Base-by-base conservation (phyloP, 2,113 vertebrate species). In the Sterrhoptilus dennistouni region DNA sequence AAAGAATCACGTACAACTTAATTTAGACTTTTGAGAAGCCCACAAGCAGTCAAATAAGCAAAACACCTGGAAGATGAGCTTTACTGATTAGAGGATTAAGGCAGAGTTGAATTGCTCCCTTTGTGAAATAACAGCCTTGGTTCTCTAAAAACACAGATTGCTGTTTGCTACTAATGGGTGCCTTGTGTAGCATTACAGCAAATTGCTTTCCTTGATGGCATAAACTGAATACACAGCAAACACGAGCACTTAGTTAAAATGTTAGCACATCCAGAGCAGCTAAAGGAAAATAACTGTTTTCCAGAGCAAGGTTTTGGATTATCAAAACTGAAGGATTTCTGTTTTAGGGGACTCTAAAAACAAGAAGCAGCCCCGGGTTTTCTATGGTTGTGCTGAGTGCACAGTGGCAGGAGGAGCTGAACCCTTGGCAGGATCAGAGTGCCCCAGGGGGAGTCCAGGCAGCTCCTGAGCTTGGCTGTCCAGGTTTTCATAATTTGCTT, bases 121-220 rank as follows among this genome's bases (percentile, higher is more conserved):
- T 82, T 92, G 83, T 89, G 57, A 95, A 97, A 92, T 92, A 95
- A 94, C 82, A 95, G 87, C 65, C 75, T 89, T 88, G 65, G 44
- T 90, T 96, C 87, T 95, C 83, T 94, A 74, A 97, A 96, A 97
- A 96, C 88, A 97, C 94, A 97, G 90, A 95, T 80, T 97, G 95
- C 66, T 87, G 65, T 80, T 96, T 92, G 87, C 85, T 77, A 8
- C 89, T 95, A 96, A 97, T 97, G 83, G 91, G 85, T 94, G 80
- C 70, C 94, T 93, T 93, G 95, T 95, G 96, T 33, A 75, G 96
- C 93, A 90, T 96, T 91, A 96, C 78, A 94, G 82, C 77, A 97
- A 97, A 96, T 96, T 95, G 87, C 93, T 95, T 97, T 96, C 76
- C 80, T 87, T 96, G 92, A 94, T 87, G 86, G 68, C 60, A 89